These are phyloP conservation scores for Drosophila diplacantha DNA, from an alignment of 2,888 invertebrate species.

Conservation along the genomic window DNA sequence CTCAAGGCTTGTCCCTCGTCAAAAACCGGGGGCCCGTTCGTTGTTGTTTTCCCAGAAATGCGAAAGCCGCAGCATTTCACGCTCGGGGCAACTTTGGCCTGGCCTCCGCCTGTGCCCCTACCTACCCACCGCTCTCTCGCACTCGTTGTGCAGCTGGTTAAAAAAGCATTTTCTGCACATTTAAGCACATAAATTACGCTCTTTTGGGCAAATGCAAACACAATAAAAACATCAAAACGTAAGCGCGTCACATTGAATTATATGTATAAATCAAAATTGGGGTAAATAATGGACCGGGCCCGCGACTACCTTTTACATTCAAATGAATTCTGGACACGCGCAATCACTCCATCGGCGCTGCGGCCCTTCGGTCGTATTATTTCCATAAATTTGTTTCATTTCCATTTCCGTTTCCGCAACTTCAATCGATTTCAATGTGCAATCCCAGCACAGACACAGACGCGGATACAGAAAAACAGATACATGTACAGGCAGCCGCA, in stretches of 20 bases:
- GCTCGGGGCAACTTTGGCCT: constrained; percentile 40
- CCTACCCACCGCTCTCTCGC: background rate
- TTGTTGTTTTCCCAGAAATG: constrained; percentile 28
- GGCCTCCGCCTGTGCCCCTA: background rate
- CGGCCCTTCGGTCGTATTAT: constrained; percentile 51
- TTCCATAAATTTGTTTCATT: constrained; percentile 70
- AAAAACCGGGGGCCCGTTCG: constrained; percentile 37
- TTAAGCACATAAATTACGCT: constrained; percentile 62
- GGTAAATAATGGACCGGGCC: constrained; percentile 24
- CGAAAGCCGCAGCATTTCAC: constrained; percentile 61
- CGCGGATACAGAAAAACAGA: background rate
- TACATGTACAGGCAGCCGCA: constrained; percentile 26
- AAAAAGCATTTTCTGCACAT: constrained; percentile 65
- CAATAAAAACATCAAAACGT: constrained; percentile 52
- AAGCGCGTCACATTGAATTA: constrained; percentile 56
- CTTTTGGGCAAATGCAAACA: constrained; percentile 46
- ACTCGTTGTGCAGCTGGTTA: constrained; percentile 51
- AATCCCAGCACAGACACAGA: constrained; percentile 11
- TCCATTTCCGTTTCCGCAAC: constrained; percentile 61
- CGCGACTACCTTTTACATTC: constrained; percentile 27
- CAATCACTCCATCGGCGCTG: constrained; percentile 19
- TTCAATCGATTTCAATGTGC: constrained; percentile 54
- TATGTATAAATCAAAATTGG: constrained; percentile 46
- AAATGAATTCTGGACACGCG: constrained; percentile 45
- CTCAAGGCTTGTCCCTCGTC: constrained; percentile 59